Evolutionary conservation across 2,888 invertebrate species (phyloP).

Genomic region (Euspilapteryx auroguttella): DNA sequence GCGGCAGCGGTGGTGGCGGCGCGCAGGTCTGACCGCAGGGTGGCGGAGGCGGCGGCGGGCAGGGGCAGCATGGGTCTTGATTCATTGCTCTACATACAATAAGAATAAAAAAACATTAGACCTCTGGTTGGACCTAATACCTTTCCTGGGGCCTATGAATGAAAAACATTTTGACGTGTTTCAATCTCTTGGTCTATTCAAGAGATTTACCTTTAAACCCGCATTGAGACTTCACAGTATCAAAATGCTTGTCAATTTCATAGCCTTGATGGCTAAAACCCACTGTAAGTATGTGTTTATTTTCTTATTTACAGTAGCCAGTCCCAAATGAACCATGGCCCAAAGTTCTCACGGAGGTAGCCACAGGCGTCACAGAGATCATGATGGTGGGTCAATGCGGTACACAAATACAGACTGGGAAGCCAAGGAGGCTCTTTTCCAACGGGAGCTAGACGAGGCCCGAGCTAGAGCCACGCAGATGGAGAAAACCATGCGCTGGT

Average conservation of each 20-base stretch:
- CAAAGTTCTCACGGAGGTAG: slow-evolving; percentile 73
- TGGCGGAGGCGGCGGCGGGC: slow-evolving; percentile 21
- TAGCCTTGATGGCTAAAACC: too few species aligned
- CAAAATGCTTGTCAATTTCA: too few species aligned
- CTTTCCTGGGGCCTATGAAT: too few species aligned
- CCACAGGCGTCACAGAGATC: slow-evolving; percentile 54
- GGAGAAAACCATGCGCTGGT: slow-evolving; percentile 99
- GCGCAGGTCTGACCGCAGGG: slow-evolving; percentile 23
- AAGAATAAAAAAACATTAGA: too few species aligned
- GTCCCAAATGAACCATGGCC: slow-evolving; percentile 48
- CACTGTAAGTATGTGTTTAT: too few species aligned
- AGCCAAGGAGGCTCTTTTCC: slow-evolving; percentile 70
- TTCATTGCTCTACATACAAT: too few species aligned
- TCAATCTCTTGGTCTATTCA: too few species aligned
- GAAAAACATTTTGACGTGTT: too few species aligned
- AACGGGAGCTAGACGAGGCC: slow-evolving; percentile 90
- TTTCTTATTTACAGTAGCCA: too few species aligned
- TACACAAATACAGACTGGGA: slow-evolving; percentile 77
- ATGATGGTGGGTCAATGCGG: slow-evolving; percentile 63
- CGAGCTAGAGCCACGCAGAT: slow-evolving; percentile 93
- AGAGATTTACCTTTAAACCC: too few species aligned
- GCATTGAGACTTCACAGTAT: too few species aligned
- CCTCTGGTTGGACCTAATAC: too few species aligned
- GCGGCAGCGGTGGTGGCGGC: slow-evolving; percentile 20
- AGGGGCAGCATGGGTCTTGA: slow-evolving; percentile 9